Conservation (phyloP, 2,888 invertebrate species). For the Aphodius granarius region DNA sequence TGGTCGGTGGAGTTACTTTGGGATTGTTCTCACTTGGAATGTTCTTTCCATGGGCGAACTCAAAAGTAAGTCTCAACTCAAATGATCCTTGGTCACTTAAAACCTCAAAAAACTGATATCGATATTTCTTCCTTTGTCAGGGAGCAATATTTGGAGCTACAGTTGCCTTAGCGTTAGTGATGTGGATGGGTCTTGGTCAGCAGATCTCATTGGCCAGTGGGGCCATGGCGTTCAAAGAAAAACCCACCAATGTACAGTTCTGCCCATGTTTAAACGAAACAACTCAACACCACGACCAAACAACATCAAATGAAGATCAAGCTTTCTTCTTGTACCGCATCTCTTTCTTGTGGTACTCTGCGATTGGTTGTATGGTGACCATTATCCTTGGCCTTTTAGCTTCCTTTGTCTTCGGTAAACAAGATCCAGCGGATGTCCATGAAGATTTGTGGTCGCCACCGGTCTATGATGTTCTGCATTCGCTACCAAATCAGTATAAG, state of each 20-base stretch:
- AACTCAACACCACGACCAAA: not conserved
- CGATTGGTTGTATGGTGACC: slow-evolving; percentile 75
- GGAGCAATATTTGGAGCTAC: slow-evolving; percentile 69
- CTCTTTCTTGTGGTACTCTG: slow-evolving; percentile 90
- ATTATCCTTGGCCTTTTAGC: slow-evolving; percentile 71
- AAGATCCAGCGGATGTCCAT: slow-evolving; percentile 65
- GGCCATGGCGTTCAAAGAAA: slow-evolving; percentile 47
- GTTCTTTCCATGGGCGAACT: slow-evolving; percentile 85
- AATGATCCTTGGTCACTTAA: not conserved
- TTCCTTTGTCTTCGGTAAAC: slow-evolving; percentile 68
- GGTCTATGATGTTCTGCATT: slow-evolving; percentile 59
- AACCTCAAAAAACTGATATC: not conserved
- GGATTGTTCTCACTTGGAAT: slow-evolving; percentile 88
- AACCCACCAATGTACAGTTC: slow-evolving; percentile 58
- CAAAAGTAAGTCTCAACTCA: slow-evolving; percentile 60
- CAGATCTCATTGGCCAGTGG: slow-evolving; percentile 61
- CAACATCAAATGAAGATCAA: slow-evolving; percentile 8
- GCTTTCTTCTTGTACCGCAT: slow-evolving; percentile 65
- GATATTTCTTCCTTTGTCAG: slow-evolving; percentile 45
- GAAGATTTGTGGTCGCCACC: slow-evolving; percentile 71
- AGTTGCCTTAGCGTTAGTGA: slow-evolving; percentile 61
- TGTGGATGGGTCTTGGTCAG: slow-evolving; percentile 69
- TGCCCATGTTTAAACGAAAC: slow-evolving; percentile 50
- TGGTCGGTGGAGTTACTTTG: slow-evolving; percentile 85
- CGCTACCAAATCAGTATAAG: slow-evolving; percentile 56